Evolutionary conservation across 2,113 vertebrate genomes (phyloP), one percentile per base, ranked within the genome.

Genomic region (Cyprinus carpio): DNA sequence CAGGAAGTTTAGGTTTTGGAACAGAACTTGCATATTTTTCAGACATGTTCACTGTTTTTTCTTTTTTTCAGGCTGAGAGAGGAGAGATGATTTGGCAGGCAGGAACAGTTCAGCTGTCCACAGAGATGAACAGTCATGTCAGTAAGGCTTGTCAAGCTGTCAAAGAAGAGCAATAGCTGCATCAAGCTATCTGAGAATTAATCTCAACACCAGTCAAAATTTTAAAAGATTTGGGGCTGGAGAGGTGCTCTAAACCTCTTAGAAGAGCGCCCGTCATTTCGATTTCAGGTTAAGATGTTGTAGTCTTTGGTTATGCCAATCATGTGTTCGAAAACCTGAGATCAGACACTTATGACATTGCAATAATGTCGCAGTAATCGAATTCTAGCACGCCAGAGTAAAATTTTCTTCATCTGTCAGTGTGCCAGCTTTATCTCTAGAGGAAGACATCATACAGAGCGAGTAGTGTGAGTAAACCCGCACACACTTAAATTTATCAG

Each of bases 401-500:
- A 72, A 31, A 34, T 54, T 83, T 72, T 72, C 27, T n/a, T 58
- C 65, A 72, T 82, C 80, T 27, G 18, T 69, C 9, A 60, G 43
- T 20, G 10, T 46, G n/a, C 25, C 2, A n/a, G 7, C 58, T 64
- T 12, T 46, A 82, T 81, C 27, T 82, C 29, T 31, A 67, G 43
- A 81, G 43, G 62, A 69, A 83, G 65, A 83, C 67, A 72, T 83
- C 67, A 72, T 49, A 82, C 64, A 54, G 49, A 40, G 67, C 20
- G n/a, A n/a, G n/a, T n/a, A n/a, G n/a, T 37, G 64, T 69, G 46
- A 71, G 81, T 71, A 72, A 69, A 72, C 25, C 16, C 62, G 43
- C 62, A 51, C 79, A 51, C 79, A 49, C 80, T 81, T 69, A 69
- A 69, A 74, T 85, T 58, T 75, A 86, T 67, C 79, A 82, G 69